Base-by-base conservation (phyloP, 2,797 vertebrate species). In the Myiotriccus ornatus region DNA sequence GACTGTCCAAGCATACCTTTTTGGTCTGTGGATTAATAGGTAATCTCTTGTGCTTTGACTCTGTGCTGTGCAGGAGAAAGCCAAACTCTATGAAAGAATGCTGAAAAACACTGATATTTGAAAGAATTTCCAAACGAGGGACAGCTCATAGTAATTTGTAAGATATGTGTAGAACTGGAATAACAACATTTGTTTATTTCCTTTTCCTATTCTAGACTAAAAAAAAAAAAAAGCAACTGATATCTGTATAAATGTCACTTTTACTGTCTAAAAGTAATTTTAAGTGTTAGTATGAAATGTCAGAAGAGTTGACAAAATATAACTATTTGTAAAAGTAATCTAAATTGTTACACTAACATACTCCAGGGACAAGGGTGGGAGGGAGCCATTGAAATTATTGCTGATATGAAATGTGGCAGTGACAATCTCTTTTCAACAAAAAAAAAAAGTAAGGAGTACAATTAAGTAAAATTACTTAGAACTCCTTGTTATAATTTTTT, bases 401-500 rank as follows among this genome's bases (percentile, higher is more conserved):
- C 23, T 64, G 55, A 73, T 77, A 62, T 49, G 44, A 65, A 97
- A 94, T 87, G 71, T 95, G 96, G 68, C 95, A 97, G 80, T 83
- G 95, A 97, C 95, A 97, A 97, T 97, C 97, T 96, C 59, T 96
- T 85, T 84, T 86, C 34, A 93, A 95, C 30, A 90, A 91, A 60
- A 90, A 91, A 59, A 34, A 37, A 68, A 81, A 18, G 39, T 52
- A 83, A 87, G 43, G 78, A 87, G 77, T 60, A 77, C 50, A 95
- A 84, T 10, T 68, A 92, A 89, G 44, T 93, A 91, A 91, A 86
- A 90, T 57, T 41, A 20, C 57, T 75, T 88, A 78, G 53, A 76
- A 18, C 14, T 93, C 71, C 49, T 81, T 90, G 2, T 27, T 82
- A 28, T 16, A 43, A 12, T 60, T 69, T 67, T 83, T 59, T 52